These are phyloP conservation scores for Anagyrus pseudococci DNA, from an alignment of 2,888 invertebrate genomes.

Conservation along the genomic window DNA sequence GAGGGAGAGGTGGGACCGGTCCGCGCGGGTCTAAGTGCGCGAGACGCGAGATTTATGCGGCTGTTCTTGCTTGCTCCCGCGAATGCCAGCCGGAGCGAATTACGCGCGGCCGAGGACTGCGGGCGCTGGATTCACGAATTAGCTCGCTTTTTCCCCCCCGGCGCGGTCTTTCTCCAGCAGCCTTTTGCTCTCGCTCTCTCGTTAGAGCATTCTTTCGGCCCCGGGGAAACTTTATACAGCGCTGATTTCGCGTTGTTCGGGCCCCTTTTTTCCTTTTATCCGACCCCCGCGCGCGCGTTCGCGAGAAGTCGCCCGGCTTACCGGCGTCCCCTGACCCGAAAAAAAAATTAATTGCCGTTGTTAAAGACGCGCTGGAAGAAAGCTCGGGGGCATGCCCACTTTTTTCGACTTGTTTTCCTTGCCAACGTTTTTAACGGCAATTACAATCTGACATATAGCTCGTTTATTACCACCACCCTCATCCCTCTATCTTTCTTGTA, in stretches of 20 bases:
- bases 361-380: not conserved
- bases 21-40: constrained; percentile 4
- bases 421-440: not conserved
- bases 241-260: not conserved
- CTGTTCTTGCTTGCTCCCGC: constrained; percentile 13
- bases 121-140: constrained; percentile 27
- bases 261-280: no score
- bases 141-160: constrained; percentile 2
- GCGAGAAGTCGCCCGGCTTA: no score
- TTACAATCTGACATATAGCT: not conserved
- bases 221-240: constrained; percentile 9
- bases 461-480: not conserved
- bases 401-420: not conserved
- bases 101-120: constrained; percentile 17
- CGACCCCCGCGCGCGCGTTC: no score
- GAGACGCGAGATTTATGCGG: constrained; percentile 20
- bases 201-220: not conserved
- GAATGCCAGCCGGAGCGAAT: constrained; percentile 11
- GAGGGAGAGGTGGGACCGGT: no score
- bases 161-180: not conserved
- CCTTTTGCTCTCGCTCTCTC: constrained; percentile 19
- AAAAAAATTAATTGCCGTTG: constrained; percentile 23
- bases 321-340: not conserved
- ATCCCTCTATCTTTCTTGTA: no score
- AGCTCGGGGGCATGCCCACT: not conserved